Percentiles rank a stretch among this genome's conserved stretches.
phyloP scores from a whole-genome alignment of 2,888 invertebrate species.

The Lithophane ornitopus region DNA sequence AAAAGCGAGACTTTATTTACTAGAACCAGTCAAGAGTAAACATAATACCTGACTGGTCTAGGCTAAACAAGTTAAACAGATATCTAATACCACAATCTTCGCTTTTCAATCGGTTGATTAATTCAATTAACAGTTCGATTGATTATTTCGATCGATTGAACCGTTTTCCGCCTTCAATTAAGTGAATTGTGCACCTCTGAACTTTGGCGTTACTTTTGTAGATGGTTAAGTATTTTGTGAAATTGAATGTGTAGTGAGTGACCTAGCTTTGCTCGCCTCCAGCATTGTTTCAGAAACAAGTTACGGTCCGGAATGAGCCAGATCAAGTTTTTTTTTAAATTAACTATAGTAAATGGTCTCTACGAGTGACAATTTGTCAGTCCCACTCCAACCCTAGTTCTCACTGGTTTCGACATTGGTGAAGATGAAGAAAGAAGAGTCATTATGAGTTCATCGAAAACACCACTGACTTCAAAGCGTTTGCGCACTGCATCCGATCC shows the following conservation, averaged over 20 bases:
- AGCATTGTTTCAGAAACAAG: not conserved
- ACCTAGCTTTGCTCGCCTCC: not conserved
- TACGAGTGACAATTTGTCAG: not conserved
- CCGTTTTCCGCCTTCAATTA: constrained; percentile 34
- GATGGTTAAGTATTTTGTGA: not conserved
- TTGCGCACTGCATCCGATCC: not conserved
- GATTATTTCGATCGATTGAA: constrained; percentile 42
- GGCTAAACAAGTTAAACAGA: constrained; percentile 42
- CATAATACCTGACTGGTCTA: constrained; percentile 41
- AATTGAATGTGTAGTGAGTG: not conserved
- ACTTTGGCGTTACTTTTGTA: constrained; percentile 12
- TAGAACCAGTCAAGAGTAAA: constrained; percentile 42
- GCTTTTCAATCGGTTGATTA: constrained; percentile 59
- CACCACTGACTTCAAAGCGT: not conserved
- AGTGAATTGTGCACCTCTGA: constrained; percentile 33
- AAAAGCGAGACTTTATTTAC: constrained; percentile 50
- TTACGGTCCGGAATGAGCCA: not conserved
- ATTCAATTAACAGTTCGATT: constrained; percentile 62
- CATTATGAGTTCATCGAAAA: constrained; percentile 1
- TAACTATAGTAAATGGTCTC: not conserved
- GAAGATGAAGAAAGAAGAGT: not conserved
- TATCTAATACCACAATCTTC: constrained; percentile 52
- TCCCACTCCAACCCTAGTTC: not conserved
- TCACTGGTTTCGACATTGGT: not conserved
- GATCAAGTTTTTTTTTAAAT: not conserved